Conservation (phyloP, 1,140 invertebrate species). For the Bombus affinis region DNA sequence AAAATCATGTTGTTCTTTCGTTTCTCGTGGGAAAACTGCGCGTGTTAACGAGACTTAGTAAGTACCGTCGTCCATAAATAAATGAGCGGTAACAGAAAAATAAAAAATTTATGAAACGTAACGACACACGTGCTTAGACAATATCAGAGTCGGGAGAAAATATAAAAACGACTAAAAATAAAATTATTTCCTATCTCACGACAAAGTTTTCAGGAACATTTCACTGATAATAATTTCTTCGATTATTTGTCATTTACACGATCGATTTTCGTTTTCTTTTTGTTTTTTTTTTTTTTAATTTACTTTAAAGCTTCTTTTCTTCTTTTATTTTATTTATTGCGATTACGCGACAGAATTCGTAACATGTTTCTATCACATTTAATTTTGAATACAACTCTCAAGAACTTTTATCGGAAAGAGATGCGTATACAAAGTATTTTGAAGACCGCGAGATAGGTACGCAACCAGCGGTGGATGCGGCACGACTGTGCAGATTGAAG, state of each 20-base stretch:
- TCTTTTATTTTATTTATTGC: no score
- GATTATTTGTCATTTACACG: background rate
- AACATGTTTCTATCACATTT: background rate
- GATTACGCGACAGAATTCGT: no score
- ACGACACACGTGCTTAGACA: background rate
- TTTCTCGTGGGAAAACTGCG: no score
- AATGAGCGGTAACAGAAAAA: background rate
- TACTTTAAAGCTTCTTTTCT: background rate
- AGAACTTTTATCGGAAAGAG: background rate
- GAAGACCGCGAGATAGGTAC: conserved; percentile 25
- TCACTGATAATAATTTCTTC: background rate
- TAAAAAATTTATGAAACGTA: no score
- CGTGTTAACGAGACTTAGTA: background rate
- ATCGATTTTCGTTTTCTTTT: background rate
- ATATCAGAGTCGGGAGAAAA: background rate
- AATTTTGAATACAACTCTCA: background rate
- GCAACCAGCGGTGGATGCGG: conserved; percentile 71
- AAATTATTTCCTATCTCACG: background rate
- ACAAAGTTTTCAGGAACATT: background rate
- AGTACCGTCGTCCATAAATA: background rate
- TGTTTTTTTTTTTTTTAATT: no score
- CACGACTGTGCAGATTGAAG: conserved; percentile 69
- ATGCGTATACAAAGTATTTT: conserved; percentile 38
- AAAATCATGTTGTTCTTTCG: background rate
- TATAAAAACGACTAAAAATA: background rate